A percentile compares a stretch with the other conserved stretches of the same genome.
Conservation (phyloP, 2,888 invertebrate species). For the Alloplasta piceator region DNA sequence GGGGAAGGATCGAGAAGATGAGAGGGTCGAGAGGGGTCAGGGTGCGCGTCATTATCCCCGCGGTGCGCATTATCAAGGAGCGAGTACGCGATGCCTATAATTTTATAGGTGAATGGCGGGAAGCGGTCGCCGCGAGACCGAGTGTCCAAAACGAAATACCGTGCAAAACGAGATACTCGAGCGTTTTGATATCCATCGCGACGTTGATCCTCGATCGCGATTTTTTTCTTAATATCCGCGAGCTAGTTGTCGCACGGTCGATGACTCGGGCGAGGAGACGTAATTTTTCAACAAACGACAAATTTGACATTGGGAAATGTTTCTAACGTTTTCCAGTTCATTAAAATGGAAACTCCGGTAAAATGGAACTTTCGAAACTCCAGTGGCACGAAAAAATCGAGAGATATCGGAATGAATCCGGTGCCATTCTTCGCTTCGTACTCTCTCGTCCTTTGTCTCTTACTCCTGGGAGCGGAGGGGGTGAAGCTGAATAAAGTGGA, state of each 20-base stretch:
- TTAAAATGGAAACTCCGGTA: not conserved
- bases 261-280: no score
- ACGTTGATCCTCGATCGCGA: not conserved
- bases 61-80: slow-evolving; percentile 59
- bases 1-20: not conserved
- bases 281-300: no score
- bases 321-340: not conserved
- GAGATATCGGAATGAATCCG: not conserved
- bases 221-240: no score
- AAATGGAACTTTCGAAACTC: not conserved
- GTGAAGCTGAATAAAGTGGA: slow-evolving; percentile 53
- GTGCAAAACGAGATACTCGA: not conserved
- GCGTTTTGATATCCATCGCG: not conserved
- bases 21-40: not conserved
- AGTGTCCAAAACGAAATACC: slow-evolving; percentile 40
- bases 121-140: slow-evolving; percentile 35
- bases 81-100: slow-evolving; percentile 25
- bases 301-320: not conserved
- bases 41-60: slow-evolving; percentile 55
- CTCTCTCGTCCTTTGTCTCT: not conserved
- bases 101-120: slow-evolving; percentile 26
- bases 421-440: slow-evolving; percentile 13
- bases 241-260: no score
- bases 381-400: not conserved
- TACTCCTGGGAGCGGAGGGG: slow-evolving; percentile 14